phyloP scores from a whole-genome alignment of 2,888 invertebrate genomes.

The Diaprepes abbreviatus region DNA sequence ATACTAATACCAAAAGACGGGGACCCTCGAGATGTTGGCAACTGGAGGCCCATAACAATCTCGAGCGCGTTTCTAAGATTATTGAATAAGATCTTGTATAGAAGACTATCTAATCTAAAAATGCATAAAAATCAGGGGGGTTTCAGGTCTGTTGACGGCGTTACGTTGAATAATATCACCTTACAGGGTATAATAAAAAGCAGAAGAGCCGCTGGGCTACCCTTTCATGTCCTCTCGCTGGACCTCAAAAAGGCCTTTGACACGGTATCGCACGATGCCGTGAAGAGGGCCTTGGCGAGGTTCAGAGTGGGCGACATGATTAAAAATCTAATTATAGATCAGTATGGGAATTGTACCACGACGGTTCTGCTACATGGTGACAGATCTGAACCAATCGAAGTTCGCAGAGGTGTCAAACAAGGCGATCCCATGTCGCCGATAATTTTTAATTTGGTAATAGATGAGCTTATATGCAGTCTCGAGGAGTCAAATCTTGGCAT shows the following conservation, averaged over 20 bases:
- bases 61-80: neutral
- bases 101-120: neutral
- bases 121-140: neutral
- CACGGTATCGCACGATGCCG: no score
- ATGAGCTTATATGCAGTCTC: slow-evolving; percentile 21
- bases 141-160: neutral
- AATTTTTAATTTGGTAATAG: slow-evolving; percentile 27
- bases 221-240: slow-evolving; percentile 33
- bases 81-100: neutral
- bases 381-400: neutral
- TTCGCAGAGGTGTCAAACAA: slow-evolving; percentile 30
- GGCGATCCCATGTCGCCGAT: slow-evolving; percentile 26
- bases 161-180: neutral
- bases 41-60: neutral
- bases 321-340: neutral
- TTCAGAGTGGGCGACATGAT: slow-evolving; percentile 15
- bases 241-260: slow-evolving; percentile 52
- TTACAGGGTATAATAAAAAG: neutral
- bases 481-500: slow-evolving; percentile 64
- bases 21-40: neutral
- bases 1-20: neutral
- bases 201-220: neutral
- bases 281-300: slow-evolving; percentile 30
- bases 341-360: neutral
- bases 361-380: neutral